Evolutionary conservation across 2,113 vertebrate species (phyloP), one percentile per base, ranked within the genome.

Genomic region (Picathartes gymnocephalus): DNA sequence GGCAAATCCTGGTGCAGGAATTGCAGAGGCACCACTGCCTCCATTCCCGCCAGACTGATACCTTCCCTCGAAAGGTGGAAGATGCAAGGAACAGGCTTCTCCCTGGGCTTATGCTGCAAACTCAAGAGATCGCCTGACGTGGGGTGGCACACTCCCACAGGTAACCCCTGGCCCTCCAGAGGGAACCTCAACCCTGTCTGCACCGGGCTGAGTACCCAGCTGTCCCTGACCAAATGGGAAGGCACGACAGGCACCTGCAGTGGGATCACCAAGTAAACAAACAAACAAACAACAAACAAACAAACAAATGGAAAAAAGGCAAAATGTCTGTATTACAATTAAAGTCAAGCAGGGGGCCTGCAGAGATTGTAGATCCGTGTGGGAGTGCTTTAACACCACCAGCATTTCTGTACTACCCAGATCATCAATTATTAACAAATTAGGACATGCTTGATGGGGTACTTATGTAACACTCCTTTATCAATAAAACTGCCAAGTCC

Each of bases 391-490:
- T 78, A 90, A 61, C 78, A 88, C 33, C 68, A 48, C 62, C 4
- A 28, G 62, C 76, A 87, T 57, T 82, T 79, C 95, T 69, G 68
- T 83, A 50, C 80, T 76, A 86, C 45, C 39, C 81, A 91, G 79
- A 87, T 74, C 84, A 93, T 95, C 72, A 90, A 95, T 96, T 93
- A 94, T 96, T 94, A 92, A 96, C 91, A 88, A 95, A 95, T 84
- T 47, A 87, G 88, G 90, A 62, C 54, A 74, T 71, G 90, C 88
- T 80, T 85, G 87, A 93, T 92, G 86, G 83, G 87, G 50, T 71
- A 31, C 76, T 85, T 91, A 93, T 30, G 65, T 86, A 94, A 96
- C 58, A 62, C 35, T 54, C 61, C 72, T 78, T 96, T 88, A 94
- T 95, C 92, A 81, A 93, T 91, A 90, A 56, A 73, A 57, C 73